Conservation (phyloP, 2,113 vertebrate genomes). For the Petromus typicus region DNA sequence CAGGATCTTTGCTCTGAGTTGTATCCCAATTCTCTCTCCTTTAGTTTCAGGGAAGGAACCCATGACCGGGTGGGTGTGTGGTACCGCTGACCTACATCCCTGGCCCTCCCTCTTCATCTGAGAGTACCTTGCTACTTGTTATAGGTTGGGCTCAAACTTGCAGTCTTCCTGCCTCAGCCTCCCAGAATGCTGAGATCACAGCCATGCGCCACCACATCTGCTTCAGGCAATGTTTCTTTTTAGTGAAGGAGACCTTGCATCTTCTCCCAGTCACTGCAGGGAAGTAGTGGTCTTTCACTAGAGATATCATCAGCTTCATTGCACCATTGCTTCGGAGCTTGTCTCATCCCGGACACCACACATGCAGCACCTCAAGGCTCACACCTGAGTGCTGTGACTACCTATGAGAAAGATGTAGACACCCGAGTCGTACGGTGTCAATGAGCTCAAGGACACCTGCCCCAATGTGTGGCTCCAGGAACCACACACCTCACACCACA, state of each 20-base stretch:
- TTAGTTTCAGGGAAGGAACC: no score
- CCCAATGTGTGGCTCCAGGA: background rate
- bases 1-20: background rate
- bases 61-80: no score
- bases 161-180: background rate
- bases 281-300: background rate
- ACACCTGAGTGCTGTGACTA: background rate
- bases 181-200: background rate
- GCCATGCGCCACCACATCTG: background rate
- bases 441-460: background rate
- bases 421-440: background rate
- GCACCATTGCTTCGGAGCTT: background rate
- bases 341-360: background rate
- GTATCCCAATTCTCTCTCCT: background rate
- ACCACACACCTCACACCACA: background rate
- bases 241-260: background rate
- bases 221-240: background rate
- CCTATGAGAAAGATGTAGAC: background rate
- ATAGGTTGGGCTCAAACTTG: background rate
- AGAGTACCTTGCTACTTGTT: background rate
- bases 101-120: background rate
- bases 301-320: background rate
- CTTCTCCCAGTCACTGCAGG: background rate
- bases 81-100: background rate
- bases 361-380: background rate